Evolutionary conservation across 2,113 vertebrate genomes (phyloP).

Genomic region (Spea multiplicata): DNA sequence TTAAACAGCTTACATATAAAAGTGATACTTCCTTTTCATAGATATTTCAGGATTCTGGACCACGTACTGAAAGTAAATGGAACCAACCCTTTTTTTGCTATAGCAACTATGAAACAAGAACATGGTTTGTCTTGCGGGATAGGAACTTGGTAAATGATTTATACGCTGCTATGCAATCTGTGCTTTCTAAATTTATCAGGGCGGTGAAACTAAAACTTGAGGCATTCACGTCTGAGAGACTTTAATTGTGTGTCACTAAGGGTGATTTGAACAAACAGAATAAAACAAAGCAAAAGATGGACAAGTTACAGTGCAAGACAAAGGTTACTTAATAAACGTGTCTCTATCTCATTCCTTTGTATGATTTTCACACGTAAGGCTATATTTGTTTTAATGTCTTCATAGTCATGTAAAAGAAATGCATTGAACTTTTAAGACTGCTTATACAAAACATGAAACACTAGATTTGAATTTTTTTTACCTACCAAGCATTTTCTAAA

Average conservation of each 20-base stretch:
- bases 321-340: constrained; percentile 22
- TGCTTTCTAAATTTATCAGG: constrained; percentile 44
- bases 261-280: constrained; percentile 38
- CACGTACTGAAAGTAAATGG: constrained; percentile 25
- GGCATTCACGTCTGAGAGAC: constrained; percentile 20
- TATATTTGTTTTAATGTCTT: too few relatives aligned
- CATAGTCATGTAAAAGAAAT: too few relatives aligned
- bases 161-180: constrained; percentile 34
- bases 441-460: too few relatives aligned
- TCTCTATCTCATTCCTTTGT: not conserved
- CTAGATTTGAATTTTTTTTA: too few relatives aligned
- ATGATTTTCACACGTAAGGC: too few relatives aligned
- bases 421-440: too few relatives aligned
- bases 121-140: constrained; percentile 42
- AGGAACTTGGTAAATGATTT: constrained; percentile 46
- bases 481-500: too few relatives aligned
- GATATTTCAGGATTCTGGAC: constrained; percentile 12
- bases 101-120: constrained; percentile 38
- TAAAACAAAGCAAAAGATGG: constrained; percentile 26
- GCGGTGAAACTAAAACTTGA: constrained; percentile 40
- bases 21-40: constrained; percentile 25
- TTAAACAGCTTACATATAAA: constrained; percentile 18
- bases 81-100: constrained; percentile 22
- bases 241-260: constrained; percentile 42
- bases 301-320: constrained; percentile 1